phyloP scores from a whole-genome alignment of 2,888 invertebrate species.

The Conistra vaccinii region DNA sequence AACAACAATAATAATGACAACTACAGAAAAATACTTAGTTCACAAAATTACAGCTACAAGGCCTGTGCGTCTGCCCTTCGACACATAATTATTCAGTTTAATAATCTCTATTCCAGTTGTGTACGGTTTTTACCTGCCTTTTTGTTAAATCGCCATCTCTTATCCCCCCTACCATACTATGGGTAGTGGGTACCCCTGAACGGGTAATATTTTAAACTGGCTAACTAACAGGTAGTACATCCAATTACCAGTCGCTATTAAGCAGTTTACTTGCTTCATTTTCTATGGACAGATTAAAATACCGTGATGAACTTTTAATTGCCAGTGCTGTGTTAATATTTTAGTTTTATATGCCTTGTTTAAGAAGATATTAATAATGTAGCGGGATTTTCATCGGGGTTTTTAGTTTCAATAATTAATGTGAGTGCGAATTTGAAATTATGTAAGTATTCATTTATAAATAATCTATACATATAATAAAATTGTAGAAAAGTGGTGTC shows the following conservation, averaged over 20 bases:
- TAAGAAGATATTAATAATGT: not conserved
- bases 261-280: conserved; percentile 66
- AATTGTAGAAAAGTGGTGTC: no score
- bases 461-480: no score
- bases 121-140: not conserved
- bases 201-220: conserved; percentile 69
- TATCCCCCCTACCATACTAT: not conserved
- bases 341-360: not conserved
- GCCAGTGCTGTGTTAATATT: conserved; percentile 20
- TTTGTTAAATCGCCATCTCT: not conserved
- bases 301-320: conserved; percentile 70
- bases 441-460: no score
- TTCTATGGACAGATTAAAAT: conserved; percentile 67
- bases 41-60: no score
- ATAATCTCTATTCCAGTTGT: not conserved
- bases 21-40: no score
- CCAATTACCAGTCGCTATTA: conserved; percentile 72
- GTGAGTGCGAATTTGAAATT: not conserved
- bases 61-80: no score
- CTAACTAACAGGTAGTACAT: conserved; percentile 59
- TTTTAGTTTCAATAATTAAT: not conserved
- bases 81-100: not conserved
- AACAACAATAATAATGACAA: no score
- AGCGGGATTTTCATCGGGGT: not conserved
- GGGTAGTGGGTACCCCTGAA: not conserved